phyloP scores from a whole-genome alignment of 1,140 invertebrate genomes.

The Diplogasteroides magnus region DNA sequence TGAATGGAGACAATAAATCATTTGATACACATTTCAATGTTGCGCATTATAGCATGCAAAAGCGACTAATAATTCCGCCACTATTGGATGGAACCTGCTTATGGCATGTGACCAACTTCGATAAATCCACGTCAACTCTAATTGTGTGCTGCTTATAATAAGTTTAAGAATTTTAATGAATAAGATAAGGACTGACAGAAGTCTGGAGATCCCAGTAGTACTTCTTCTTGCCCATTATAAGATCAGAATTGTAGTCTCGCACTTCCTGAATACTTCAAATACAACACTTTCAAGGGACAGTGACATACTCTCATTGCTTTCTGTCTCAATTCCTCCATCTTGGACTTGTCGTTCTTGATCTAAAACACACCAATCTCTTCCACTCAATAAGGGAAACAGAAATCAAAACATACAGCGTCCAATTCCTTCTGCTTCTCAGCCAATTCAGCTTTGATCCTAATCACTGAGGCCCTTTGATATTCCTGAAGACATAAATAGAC shows the following conservation, averaged over 20 bases:
- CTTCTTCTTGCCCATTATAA: slow-evolving; percentile 12
- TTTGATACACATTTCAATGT: too few species aligned
- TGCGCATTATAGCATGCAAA: too few species aligned
- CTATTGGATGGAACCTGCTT: neutral
- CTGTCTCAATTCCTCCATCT: slow-evolving; percentile 16
- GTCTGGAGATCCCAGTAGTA: slow-evolving; percentile 31
- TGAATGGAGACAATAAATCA: slow-evolving; percentile 5
- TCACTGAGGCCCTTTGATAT: slow-evolving; percentile 11
- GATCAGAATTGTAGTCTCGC: slow-evolving; percentile 19
- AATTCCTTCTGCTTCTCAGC: slow-evolving; percentile 23
- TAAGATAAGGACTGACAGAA: slow-evolving; percentile 13
- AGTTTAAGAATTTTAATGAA: neutral
- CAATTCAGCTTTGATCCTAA: slow-evolving; percentile 6
- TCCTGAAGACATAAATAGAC: slow-evolving; percentile 5
- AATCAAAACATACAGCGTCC: slow-evolving; percentile 19
- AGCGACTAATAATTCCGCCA: too few species aligned
- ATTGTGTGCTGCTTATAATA: neutral
- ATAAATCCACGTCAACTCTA: neutral
- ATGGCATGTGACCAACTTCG: too few species aligned
- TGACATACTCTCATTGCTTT: slow-evolving; percentile 11
- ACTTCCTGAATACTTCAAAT: slow-evolving; percentile 4
- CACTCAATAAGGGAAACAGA: neutral
- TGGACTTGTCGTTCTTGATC: slow-evolving; percentile 27
- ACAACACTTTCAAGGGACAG: neutral
- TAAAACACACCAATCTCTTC: neutral